Base-by-base conservation (phyloP, 2,113 vertebrate species). In the Genyomyrus donnyi region DNA sequence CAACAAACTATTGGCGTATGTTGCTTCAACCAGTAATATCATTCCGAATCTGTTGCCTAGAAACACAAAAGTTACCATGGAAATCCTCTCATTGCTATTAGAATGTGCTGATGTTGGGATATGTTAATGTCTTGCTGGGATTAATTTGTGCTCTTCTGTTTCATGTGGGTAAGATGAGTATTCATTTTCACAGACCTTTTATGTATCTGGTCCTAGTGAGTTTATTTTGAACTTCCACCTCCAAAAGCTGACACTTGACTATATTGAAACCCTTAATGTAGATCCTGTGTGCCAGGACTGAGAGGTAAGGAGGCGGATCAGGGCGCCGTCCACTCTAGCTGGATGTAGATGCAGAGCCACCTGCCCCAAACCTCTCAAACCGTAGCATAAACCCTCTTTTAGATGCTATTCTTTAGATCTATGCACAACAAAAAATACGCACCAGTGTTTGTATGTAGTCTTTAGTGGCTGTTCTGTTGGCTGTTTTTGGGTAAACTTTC, bases 31-130 rank as follows among this genome's bases (percentile, higher is more conserved):
- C 17, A 31, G 31, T 87, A 39, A 87, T 53, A 21, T 87, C 50
- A 17, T 19, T 87, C 85, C 4, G n/a, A 35, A 35, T 24, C 52
- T 50, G 27, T 45, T 85, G 83, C 83, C 83, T 85, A 85, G 83
- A 85, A 85, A 85, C 83, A 27, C 83, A n/a, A 85, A 85, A 85
- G 83, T 85, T 85, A 85, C 83, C 83, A 85, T 85, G 83, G 83
- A 48, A 48, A 85, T 85, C 42, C 45, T 42, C 39, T 48, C 39
- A 85, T 46, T 85, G 83, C 39, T 46, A 11, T 45, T 46, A 85
- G 42, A 85, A 48, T 48, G 19, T 48, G 39, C 45, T 85, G 83
- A 45, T 48, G 83, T 48, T 46, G 42, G 39, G 21, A 85, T 85
- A 85, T 85, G 39, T 85, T 85, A 46, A 45, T 24, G 42, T 48